These are phyloP conservation scores for Nasua narica DNA, from an alignment of 2,797 vertebrate genomes.

Conservation along the genomic window DNA sequence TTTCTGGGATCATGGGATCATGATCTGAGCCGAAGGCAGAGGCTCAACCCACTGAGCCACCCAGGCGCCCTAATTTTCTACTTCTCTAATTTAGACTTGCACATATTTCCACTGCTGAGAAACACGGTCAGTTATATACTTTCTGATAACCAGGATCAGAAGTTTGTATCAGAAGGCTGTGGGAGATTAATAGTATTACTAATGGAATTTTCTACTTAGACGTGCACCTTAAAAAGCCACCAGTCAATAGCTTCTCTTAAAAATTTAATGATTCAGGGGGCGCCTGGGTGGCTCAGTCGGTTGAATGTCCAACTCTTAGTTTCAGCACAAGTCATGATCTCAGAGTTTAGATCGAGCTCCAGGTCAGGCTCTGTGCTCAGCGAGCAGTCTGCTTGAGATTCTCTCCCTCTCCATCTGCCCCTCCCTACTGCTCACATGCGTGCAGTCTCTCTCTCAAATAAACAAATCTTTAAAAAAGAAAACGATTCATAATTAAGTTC, in stretches of 20 bases:
- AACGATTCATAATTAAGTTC: not conserved
- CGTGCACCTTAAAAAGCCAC: not conserved
- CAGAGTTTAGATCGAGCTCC: not conserved
- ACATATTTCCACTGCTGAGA: not conserved
- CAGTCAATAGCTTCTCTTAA: not conserved
- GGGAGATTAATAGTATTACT: not conserved
- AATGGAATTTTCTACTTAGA: not conserved
- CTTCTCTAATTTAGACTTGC: conserved; percentile 20
- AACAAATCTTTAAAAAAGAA: not conserved
- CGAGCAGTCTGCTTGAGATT: not conserved
- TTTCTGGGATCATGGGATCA: not conserved
- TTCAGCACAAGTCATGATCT: not conserved
- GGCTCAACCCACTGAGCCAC: no score
- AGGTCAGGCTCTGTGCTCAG: not conserved
- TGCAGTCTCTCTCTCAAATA: not conserved
- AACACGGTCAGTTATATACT: not conserved
- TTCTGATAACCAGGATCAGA: not conserved
- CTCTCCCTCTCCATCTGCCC: not conserved
- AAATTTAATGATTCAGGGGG: not conserved
- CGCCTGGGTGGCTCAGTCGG: not conserved
- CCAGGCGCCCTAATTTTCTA: not conserved
- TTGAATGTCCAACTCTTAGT: no score
- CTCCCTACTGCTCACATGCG: not conserved
- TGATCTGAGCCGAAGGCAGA: no score
- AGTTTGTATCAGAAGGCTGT: not conserved